phyloP scores from a whole-genome alignment of 2,797 vertebrate genomes.

The Cirrhinus molitorella region DNA sequence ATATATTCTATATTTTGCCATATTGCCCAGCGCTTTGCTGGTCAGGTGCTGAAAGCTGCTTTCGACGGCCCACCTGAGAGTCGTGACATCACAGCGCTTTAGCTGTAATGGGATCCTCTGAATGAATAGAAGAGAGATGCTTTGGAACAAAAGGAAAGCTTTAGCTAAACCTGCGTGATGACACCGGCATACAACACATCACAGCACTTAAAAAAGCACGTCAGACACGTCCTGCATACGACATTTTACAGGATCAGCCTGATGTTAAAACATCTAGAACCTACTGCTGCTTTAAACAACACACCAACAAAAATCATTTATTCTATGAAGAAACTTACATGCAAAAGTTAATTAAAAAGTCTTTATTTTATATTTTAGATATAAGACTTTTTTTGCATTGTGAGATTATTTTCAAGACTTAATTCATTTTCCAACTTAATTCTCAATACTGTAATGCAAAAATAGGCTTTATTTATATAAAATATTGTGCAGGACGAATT shows the following conservation, averaged over 20 bases:
- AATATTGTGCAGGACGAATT: no score
- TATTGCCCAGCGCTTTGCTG: neutral
- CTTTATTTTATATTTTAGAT: no score
- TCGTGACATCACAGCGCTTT: conserved; percentile 32
- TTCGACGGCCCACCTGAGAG: conserved; percentile 49
- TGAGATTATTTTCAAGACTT: no score
- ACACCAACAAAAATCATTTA: no score
- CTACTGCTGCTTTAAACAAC: no score
- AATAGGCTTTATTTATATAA: no score
- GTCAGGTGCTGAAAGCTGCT: conserved; percentile 40
- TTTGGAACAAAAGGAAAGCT: conserved; percentile 39
- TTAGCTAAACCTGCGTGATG: neutral
- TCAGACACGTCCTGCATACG: neutral
- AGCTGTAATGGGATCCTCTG: conserved; percentile 49
- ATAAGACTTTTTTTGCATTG: no score
- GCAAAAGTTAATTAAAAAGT: no score
- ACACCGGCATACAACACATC: conserved; percentile 17
- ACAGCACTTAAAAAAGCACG: neutral
- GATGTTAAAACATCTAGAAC: neutral
- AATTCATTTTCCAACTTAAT: no score
- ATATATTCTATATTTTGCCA: neutral
- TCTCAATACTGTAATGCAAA: no score
- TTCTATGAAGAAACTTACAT: no score
- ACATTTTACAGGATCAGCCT: neutral
- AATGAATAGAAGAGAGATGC: conserved; percentile 25